phyloP scores from a whole-genome alignment of 1,140 invertebrate genomes.

The Papilio helenus region DNA sequence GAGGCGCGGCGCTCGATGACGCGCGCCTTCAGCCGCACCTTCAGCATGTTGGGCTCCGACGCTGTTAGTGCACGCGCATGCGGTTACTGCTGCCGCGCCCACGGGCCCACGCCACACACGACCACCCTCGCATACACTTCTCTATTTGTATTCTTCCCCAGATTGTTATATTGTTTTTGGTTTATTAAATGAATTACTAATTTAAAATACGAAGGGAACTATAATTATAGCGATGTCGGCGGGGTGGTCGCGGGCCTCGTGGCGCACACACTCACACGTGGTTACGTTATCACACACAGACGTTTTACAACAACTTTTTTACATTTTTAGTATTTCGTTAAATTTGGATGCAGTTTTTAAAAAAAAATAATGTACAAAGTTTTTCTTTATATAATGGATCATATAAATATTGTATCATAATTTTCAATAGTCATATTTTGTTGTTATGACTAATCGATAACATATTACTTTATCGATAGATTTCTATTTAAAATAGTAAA shows the following conservation, averaged over 20 bases:
- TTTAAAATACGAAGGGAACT: neutral
- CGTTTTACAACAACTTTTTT: neutral
- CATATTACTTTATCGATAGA: neutral
- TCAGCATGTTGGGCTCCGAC: constrained; percentile 98
- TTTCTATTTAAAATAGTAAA: neutral
- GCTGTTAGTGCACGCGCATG: constrained; percentile 85
- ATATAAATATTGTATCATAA: neutral
- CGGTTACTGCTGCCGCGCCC: constrained; percentile 44
- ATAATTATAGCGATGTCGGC: neutral
- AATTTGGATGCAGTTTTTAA: neutral
- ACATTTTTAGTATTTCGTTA: constrained; percentile 15
- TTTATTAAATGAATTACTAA: too few relatives aligned
- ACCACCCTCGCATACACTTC: neutral
- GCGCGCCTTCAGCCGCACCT: constrained; percentile 97
- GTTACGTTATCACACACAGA: constrained; percentile 12
- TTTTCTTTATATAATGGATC: neutral
- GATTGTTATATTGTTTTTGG: too few relatives aligned
- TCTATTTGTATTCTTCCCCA: neutral
- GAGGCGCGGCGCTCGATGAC: constrained; percentile 95
- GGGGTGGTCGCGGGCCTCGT: neutral
- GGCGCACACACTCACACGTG: constrained; percentile 24
- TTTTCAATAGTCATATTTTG: neutral
- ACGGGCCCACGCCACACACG: neutral
- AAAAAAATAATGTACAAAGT: neutral
- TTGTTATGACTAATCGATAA: neutral